These are phyloP conservation scores for Anastrepha obliqua DNA, from an alignment of 1,140 invertebrate genomes.

Conservation along the genomic window DNA sequence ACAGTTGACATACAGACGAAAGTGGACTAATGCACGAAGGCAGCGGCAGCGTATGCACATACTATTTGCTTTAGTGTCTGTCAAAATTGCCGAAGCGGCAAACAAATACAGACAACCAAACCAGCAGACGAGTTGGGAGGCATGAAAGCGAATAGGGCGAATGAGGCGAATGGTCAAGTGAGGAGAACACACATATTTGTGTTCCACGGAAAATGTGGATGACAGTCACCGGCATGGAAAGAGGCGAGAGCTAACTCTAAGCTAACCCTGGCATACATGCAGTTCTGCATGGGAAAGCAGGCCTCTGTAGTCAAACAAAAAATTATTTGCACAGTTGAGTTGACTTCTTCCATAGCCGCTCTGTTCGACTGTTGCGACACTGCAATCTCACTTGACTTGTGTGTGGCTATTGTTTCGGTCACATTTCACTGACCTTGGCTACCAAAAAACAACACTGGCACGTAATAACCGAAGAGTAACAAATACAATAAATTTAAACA, in stretches of 20 bases:
- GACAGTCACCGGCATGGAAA: not conserved
- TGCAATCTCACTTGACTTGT: slow-evolving; percentile 6
- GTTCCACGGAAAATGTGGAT: not conserved
- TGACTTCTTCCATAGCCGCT: not conserved
- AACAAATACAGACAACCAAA: not conserved
- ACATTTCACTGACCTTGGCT: slow-evolving; percentile 51
- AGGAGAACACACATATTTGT: not conserved
- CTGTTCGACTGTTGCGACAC: not conserved
- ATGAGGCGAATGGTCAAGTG: not conserved
- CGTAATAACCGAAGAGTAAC: not conserved
- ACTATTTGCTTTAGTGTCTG: slow-evolving; percentile 6
- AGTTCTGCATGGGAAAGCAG: not conserved
- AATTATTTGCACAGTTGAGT: slow-evolving; percentile 6
- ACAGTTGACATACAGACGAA: not conserved
- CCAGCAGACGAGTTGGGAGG: not conserved
- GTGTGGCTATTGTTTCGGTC: slow-evolving; percentile 20
- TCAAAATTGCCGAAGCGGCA: slow-evolving; percentile 38
- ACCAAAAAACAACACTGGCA: not conserved
- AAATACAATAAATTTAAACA: not conserved
- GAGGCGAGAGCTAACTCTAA: not conserved
- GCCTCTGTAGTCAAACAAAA: not conserved
- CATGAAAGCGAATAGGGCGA: not conserved
- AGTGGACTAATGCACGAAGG: not conserved
- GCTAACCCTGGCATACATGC: not conserved
- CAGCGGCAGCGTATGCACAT: not conserved